A percentile compares a stretch with the other conserved stretches of the same genome.
These are phyloP conservation scores for Mylabris phalerata DNA, from an alignment of 1,140 invertebrate species.

Conservation along the genomic window DNA sequence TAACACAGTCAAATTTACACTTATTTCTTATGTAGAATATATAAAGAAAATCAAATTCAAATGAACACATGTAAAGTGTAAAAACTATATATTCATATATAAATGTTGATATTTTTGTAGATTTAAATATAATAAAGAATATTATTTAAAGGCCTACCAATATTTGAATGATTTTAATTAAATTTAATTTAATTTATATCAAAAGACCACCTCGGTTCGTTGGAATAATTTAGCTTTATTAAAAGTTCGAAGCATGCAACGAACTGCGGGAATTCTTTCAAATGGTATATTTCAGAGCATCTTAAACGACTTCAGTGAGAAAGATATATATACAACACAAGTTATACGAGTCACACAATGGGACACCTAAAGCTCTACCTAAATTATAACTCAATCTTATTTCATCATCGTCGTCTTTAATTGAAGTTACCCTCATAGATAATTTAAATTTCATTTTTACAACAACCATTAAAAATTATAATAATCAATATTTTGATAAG, in stretches of 20 bases:
- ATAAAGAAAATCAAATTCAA: constrained; percentile 3
- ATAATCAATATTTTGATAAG: too few species aligned
- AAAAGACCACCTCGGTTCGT: constrained; percentile 7
- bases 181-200: constrained; percentile 25
- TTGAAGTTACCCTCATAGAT: too few species aligned
- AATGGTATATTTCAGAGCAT: too few species aligned
- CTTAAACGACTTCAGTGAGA: too few species aligned
- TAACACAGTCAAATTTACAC: too few species aligned
- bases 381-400: too few species aligned
- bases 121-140: constrained; percentile 3
- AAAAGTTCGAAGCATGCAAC: constrained; percentile 16
- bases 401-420: too few species aligned
- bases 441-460: too few species aligned
- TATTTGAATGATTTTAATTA: constrained; percentile 22
- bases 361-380: too few species aligned
- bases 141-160: constrained; percentile 5
- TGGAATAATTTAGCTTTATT: constrained; percentile 24
- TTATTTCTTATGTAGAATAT: background rate
- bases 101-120: background rate
- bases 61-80: constrained; percentile 5
- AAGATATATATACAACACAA: too few species aligned
- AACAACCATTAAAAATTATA: too few species aligned
- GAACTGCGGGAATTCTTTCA: constrained; percentile 12
- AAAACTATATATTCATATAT: background rate
- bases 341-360: too few species aligned